Conservation (phyloP, 2,113 vertebrate species). For the Rutilus rutilus region DNA sequence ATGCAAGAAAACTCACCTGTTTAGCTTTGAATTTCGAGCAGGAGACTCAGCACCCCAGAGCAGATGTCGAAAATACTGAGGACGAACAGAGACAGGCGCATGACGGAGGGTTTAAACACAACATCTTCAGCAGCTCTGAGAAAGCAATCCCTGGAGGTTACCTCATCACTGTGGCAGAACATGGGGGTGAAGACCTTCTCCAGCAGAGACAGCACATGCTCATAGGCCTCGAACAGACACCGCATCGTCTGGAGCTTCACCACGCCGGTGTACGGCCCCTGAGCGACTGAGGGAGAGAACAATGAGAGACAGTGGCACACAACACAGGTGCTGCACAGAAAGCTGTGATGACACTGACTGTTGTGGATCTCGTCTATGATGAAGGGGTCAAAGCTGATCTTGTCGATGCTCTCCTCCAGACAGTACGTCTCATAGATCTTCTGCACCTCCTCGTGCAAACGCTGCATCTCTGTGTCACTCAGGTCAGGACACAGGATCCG, state of each 20-base stretch:
- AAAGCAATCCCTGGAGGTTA: slow-evolving; percentile 55
- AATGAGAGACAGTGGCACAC: neutral
- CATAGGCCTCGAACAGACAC: slow-evolving; percentile 95
- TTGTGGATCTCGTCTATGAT: slow-evolving; percentile 91
- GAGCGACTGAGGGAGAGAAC: slow-evolving; percentile 77
- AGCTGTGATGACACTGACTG: slow-evolving; percentile 74
- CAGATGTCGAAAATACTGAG: slow-evolving; percentile 92
- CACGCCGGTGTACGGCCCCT: slow-evolving; percentile 84
- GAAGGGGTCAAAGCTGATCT: slow-evolving; percentile 90
- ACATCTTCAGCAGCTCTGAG: neutral
- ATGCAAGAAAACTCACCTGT: slow-evolving; percentile 75
- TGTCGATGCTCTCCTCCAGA: slow-evolving; percentile 93
- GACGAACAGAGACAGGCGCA: slow-evolving; percentile 41
- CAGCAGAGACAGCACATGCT: slow-evolving; percentile 92
- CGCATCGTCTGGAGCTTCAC: slow-evolving; percentile 92
- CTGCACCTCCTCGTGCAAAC: slow-evolving; percentile 87
- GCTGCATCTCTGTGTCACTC: slow-evolving; percentile 83
- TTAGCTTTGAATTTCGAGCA: slow-evolving; percentile 83
- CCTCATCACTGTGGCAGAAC: slow-evolving; percentile 98
- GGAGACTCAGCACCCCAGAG: slow-evolving; percentile 91
- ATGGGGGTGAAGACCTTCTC: slow-evolving; percentile 95
- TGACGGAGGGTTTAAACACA: neutral
- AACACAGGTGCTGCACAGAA: neutral
- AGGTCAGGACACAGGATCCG: slow-evolving; percentile 91
- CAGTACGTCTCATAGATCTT: slow-evolving; percentile 93